Evolutionary conservation across 2,113 vertebrate species (phyloP), one percentile per base, ranked within the genome.

Genomic region (Gila orcuttii): DNA sequence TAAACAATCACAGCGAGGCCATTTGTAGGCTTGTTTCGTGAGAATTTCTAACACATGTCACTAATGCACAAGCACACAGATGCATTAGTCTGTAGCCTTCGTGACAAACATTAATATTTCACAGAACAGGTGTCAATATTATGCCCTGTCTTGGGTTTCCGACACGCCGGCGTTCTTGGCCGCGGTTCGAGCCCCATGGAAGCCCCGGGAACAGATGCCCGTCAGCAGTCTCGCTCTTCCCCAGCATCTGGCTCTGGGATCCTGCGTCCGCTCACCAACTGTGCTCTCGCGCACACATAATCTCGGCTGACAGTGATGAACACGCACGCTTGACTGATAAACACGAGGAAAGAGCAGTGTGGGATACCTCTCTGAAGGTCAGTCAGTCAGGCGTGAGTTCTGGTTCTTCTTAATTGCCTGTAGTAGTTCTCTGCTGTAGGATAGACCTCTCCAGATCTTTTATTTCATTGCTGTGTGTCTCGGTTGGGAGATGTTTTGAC

Each of bases 121-220:
- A 87, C 76, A 87, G 86, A 87, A 84, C 90, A 90, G 88, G 88
- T 86, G 88, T 86, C 74, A 83, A 42, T 88, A 64, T 87, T 86
- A 84, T 87, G 45, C 42, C 45, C 68, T 75, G 66, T 85, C 82
- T 82, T 86, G 69, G 68, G 57, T 86, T 89, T 87, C 31, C 81
- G 84, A 80, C 33, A 75, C 42, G 50, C 28, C 62, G 62, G 31
- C 62, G 36, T 78, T 86, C 87, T 86, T 88, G 87, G 89, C 79
- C 23, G 73, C 42, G 47, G 68, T 66, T 74, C 10, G 28, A 6
- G 81, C 86, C 79, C 74, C 60, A 82, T 15, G 82, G 78, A 89
- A 85, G 82, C 88, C 79, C 82, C 66, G 64, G 66, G 86, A 89
- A 88, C 90, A 90, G 90, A 90, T 90, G 90, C 88, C 88, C 74